Conservation (phyloP, 2,113 vertebrate genomes). For the Malurus alboscapulatus region DNA sequence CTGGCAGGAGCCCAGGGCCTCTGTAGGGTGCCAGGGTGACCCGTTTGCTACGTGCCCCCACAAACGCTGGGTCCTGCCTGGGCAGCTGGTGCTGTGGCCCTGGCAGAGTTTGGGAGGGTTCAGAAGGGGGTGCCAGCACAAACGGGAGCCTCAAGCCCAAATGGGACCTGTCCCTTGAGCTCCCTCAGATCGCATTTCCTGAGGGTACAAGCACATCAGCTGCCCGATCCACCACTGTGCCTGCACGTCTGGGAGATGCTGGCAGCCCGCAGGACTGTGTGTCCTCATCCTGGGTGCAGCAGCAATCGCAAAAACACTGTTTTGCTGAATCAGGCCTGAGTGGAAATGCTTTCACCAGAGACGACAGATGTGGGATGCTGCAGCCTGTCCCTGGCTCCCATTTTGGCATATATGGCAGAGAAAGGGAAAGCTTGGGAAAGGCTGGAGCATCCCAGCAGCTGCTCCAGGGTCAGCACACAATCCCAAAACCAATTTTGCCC, state of each 20-base stretch:
- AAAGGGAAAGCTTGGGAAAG: neutral
- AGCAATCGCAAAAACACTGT: neutral
- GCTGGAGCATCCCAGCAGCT: neutral
- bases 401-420: neutral
- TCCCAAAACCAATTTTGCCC: neutral
- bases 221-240: too few relatives aligned
- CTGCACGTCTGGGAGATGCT: accelerated
- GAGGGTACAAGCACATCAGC: neutral
- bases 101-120: neutral
- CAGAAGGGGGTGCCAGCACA: accelerated
- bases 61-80: accelerated
- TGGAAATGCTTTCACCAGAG: neutral
- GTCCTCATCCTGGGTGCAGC: neutral
- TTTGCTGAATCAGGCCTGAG: neutral
- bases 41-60: neutral
- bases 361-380: neutral
- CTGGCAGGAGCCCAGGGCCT: neutral
- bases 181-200: neutral
- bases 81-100: accelerated
- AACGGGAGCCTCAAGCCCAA: neutral
- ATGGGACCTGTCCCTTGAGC: neutral
- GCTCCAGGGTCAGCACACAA: accelerated
- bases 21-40: neutral
- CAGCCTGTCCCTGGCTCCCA: neutral
- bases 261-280: neutral